phyloP scores from a whole-genome alignment of 2,113 vertebrate genomes.

The Emydocephalus ijimae region DNA sequence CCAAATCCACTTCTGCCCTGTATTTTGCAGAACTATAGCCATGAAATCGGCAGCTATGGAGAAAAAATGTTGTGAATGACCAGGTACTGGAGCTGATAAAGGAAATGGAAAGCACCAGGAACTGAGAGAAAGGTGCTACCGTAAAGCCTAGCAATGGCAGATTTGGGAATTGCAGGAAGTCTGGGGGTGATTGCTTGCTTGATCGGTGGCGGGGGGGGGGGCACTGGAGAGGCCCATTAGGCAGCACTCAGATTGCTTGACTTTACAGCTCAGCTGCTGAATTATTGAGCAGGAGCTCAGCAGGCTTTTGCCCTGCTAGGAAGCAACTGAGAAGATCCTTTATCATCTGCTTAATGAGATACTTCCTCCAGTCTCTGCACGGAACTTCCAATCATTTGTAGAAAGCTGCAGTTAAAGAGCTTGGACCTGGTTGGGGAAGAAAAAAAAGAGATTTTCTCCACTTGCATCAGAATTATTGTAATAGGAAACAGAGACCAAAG shows the following conservation, averaged over 20 bases:
- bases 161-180: slow-evolving; percentile 50
- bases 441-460: background rate
- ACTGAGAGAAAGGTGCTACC: slow-evolving; percentile 39
- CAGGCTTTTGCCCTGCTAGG: background rate
- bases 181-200: slow-evolving; percentile 45
- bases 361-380: background rate
- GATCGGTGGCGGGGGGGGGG: background rate
- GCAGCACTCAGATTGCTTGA: slow-evolving; percentile 33
- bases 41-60: too few species aligned
- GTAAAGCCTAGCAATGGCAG: slow-evolving; percentile 10
- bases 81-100: background rate
- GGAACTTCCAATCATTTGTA: background rate
- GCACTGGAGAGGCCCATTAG: slow-evolving; percentile 46
- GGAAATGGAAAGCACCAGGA: slow-evolving; percentile 13
- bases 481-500: background rate
- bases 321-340: background rate
- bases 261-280: slow-evolving; percentile 37
- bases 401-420: background rate
- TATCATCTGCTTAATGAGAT: slow-evolving; percentile 1
- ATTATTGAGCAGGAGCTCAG: slow-evolving; percentile 51
- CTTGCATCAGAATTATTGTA: background rate
- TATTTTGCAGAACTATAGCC: background rate
- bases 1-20: background rate
- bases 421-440: background rate
- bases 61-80: background rate